These are phyloP conservation scores for Actias luna DNA, from an alignment of 2,888 invertebrate genomes.

Conservation along the genomic window DNA sequence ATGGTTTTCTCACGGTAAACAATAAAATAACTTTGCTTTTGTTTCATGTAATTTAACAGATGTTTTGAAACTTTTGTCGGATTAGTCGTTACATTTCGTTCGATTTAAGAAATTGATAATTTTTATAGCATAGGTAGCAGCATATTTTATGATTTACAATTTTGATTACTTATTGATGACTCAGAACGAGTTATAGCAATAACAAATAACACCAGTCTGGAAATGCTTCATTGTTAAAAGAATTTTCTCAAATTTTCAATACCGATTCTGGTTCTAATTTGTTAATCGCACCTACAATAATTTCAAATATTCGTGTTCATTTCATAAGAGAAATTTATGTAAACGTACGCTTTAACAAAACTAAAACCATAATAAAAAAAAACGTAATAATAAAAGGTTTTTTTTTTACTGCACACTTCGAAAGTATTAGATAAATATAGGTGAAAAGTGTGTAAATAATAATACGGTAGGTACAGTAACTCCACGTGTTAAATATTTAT, in stretches of 20 bases:
- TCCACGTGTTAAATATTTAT: conserved; percentile 55
- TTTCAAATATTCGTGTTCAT: no score
- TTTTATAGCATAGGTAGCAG: no score
- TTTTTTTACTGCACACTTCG: neutral
- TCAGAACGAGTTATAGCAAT: neutral
- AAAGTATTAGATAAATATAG: neutral
- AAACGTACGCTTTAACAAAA: no score
- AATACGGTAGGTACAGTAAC: neutral
- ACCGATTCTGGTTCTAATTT: no score
- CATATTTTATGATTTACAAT: neutral
- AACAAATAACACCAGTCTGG: no score
- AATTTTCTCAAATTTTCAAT: no score
- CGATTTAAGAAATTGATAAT: neutral
- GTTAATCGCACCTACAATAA: no score
- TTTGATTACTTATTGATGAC: neutral
- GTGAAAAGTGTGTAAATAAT: neutral
- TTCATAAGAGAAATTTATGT: no score
- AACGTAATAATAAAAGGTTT: no score
- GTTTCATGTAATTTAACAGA: neutral
- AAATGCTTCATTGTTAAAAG: no score
- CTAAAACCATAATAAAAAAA: no score
- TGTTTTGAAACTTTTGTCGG: neutral
- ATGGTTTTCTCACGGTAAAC: neutral
- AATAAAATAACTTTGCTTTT: neutral
- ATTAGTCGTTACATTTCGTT: neutral